Evolutionary conservation across 2,888 invertebrate genomes (phyloP), one percentile per base, ranked within the genome.

Genomic region (Leptothorax acervorum): DNA sequence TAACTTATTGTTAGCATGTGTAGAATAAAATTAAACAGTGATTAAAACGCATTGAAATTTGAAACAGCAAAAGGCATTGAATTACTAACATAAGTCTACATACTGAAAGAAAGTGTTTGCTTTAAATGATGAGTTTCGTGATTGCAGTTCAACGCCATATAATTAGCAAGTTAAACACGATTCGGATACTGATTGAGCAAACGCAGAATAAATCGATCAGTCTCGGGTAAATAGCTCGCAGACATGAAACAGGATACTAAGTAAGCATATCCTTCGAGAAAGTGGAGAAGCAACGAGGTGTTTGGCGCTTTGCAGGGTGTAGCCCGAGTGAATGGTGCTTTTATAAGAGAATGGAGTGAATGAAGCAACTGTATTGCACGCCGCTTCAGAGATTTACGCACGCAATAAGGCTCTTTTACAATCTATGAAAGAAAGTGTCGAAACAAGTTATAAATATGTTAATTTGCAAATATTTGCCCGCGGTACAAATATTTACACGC

Each of bases 231-330:
- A 81, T 81, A 74, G 76, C 82, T 89, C 55, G 82, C 82, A 65
- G 75, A 55, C 66, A 79, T 83, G 89, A 85, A 89, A 89, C 86
- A 66, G 65, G 76, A 89, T 78, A 88, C 90, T 88, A 86, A 88
- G 74, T 89, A 89, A 89, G 88, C 89, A 89, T 51, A 73, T 81
- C 79, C 73, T 81, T 81, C 23, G 73, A 60, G n/a, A 79, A 79
- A 79, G 60, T 48, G 71, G 48, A 60, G 79, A 79, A 71, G 79
- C 60, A 55, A 71, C 53, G 57, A 78, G 86, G 71, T 84, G 85
- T 85, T 89, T 89, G 79, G 79, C 88, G 82, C 83, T 86, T 73
- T 66, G 70, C 70, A 78, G 60, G 55, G 76, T 85, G 73, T 42
- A 73, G 12, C 18, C 15, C 31, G 57, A 78, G 76, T 89, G 86